Base-by-base conservation (phyloP, 2,888 invertebrate species). In the Reticulitermes lucifugus region DNA sequence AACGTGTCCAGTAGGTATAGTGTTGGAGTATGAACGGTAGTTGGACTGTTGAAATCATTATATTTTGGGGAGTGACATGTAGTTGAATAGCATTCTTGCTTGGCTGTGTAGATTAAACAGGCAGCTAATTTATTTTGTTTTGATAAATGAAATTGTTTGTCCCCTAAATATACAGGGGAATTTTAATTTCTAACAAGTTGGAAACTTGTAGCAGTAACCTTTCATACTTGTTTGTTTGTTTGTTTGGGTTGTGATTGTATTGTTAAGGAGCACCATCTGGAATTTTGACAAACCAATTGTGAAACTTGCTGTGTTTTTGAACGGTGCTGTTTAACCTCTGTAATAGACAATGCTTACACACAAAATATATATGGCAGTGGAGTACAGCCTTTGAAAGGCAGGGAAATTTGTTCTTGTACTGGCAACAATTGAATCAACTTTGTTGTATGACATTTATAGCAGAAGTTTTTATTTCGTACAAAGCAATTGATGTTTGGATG, bases 141-240 rank as follows among this genome's bases (percentile, higher is more conserved):
- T 9, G 14, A 51, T 79, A 51, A 46, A 51, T 55, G 55, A 79
- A 77, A 46, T 29, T n/a, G 25, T 79, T 43, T 51, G 18, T 79
- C 55, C 29, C 55, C 55, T 25, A 25, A 46, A 3, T 43, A 25
- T 25, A 18, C 25, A 51, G 51, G 79, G 79, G 25, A 51, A 79
- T 5, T 41, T 79, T 79, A n/a, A 79, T 79, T 79, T 79, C 29
- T 51, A 79, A 79, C 55, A 55, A 51, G 77, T 46, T 77, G 25
- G 7, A 77, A 29, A 46, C 55, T 79, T 46, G 18, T 55, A 79
- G 43, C 51, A 51, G 25, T 60, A 60, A 60, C 29, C 25, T 70
- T 81, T 81, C 70, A 14, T 81, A 81, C 43, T 81, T 81, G 65
- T 81, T 81, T 81, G 70, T 70, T 81, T 35, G 35, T 35, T 35